Evolutionary conservation across 2,797 vertebrate genomes (phyloP), one percentile per base, ranked within the genome.

Genomic region (Allobates femoralis): DNA sequence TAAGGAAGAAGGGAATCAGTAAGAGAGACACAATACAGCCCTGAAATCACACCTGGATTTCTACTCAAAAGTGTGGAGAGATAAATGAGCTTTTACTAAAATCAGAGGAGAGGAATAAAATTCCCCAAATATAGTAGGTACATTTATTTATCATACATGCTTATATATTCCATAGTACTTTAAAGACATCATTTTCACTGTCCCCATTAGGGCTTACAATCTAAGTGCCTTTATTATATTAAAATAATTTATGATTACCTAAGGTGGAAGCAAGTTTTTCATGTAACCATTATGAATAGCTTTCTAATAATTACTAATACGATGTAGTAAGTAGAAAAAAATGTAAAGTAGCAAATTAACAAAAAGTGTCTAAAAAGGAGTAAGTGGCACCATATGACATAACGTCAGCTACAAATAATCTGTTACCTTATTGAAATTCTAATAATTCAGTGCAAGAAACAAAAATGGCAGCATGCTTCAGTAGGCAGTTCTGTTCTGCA

Each of bases 391-490:
- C 30, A 23, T 19, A 58, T 5, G n/a, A 34, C 14, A 34, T 18
- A 18, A 18, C 30, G 34, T 74, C 50, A 23, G 8, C 66, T 73
- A 37, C 15, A 73, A 26, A 73, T 73, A 60, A 55, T 74, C 46
- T 60, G 51, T 37, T 51, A 60, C 53, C 53, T 83, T 83, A 83
- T 83, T 83, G 37, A 62, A 74, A 74, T 83, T 83, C 34, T 62
- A 60, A 75, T 34, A 83, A 46, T 18, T n/a, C n/a, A 21, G 55
- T 11, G 26, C 32, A 73, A 32, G 53, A 16, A 67, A 3, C 64
- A 41, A 82, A 71, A 82, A 82, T 56, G 21, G 64, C 64, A 81
- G 30, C 64, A 82, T 37, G 80, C 66, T 82, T 82, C 80, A 82
- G n/a, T 83, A 8, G 67, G 34, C 51, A 74, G 46, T 34, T 37